Percentiles rank a stretch among this genome's conserved stretches.
phyloP scores from a whole-genome alignment of 1,140 invertebrate genomes.

The Chrysomallon squamiferum region DNA sequence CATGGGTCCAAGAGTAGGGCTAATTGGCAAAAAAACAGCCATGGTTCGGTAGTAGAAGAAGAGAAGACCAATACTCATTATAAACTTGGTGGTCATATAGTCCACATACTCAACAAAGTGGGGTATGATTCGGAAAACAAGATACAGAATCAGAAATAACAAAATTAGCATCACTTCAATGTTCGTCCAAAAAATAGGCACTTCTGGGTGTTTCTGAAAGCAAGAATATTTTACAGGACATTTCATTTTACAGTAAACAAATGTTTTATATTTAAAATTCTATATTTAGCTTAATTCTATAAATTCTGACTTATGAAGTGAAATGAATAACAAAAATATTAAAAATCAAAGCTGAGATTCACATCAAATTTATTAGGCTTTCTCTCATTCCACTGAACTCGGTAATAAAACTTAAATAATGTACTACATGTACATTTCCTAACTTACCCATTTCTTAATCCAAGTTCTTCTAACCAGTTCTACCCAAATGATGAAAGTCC shows the following conservation, averaged over 20 bases:
- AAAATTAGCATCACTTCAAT: constrained; percentile 43
- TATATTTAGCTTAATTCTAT: no score
- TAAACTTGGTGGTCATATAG: constrained; percentile 45
- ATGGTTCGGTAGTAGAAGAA: constrained; percentile 65
- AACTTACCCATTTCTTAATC: constrained; percentile 48
- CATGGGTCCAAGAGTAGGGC: constrained; percentile 63
- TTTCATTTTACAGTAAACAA: no score
- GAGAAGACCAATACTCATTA: constrained; percentile 54
- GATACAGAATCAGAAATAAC: constrained; percentile 40
- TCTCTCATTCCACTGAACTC: no score
- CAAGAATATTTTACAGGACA: neutral
- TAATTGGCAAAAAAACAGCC: constrained; percentile 63
- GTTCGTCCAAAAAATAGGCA: constrained; percentile 6
- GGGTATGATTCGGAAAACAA: constrained; percentile 48
- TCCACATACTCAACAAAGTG: constrained; percentile 33
- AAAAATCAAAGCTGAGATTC: no score
- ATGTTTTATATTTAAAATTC: no score
- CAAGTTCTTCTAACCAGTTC: constrained; percentile 51
- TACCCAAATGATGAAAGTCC: constrained; percentile 52
- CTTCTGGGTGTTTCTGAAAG: constrained; percentile 16
- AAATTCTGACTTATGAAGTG: no score
- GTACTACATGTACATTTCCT: no score
- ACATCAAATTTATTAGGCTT: no score
- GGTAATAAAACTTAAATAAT: no score
- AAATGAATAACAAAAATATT: no score